Evolutionary conservation across 23 tunicate species (phyloP), one percentile per base, ranked within the genome.

Genomic region (Trididemnum miniatum): DNA sequence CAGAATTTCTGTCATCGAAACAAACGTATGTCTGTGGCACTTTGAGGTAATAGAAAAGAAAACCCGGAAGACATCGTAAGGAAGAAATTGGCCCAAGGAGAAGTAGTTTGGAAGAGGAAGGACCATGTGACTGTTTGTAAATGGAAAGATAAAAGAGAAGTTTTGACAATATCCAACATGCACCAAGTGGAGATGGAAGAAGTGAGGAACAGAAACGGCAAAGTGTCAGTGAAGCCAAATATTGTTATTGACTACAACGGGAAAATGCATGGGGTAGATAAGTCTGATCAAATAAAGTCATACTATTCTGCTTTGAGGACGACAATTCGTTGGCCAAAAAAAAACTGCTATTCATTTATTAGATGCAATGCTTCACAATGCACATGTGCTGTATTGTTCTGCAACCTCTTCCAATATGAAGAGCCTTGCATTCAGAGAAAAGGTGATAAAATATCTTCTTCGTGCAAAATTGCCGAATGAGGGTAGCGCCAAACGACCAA

Each of bases 141-240:
- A 23, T 62, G 69, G 69, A 62, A 62, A 62, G 69, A 62, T 62
- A 62, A 62, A n/a, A n/a, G n/a, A n/a, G n/a, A n/a, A n/a, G n/a
- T n/a, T n/a, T 62, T 62, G 69, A 62, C 27, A 4, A 62, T 23
- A 24, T 4, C 69, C 69, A 15, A 23, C 23, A 62, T 62, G 69
- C 69, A 62, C 69, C 69, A 62, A 62, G 28, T 62, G 25, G 69
- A 62, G 28, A 23, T 62, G 69, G 27, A 7, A 23, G 69, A 62
- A 18, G 69, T 62, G 23, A 23, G 28, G 23, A 62, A 62, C 69
- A 62, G 69, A 62, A 15, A 62, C 23, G 69, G 69, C 4, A 62
- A 62, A 23, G 5, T 62, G 27, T 20, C 69, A 62, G 69, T 18
- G 28, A 62, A 62, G 69, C 69, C 69, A 23, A 62, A 23, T 23